Evolutionary conservation across 2,797 vertebrate species (phyloP).

Genomic region (Silurus lanzhouensis): DNA sequence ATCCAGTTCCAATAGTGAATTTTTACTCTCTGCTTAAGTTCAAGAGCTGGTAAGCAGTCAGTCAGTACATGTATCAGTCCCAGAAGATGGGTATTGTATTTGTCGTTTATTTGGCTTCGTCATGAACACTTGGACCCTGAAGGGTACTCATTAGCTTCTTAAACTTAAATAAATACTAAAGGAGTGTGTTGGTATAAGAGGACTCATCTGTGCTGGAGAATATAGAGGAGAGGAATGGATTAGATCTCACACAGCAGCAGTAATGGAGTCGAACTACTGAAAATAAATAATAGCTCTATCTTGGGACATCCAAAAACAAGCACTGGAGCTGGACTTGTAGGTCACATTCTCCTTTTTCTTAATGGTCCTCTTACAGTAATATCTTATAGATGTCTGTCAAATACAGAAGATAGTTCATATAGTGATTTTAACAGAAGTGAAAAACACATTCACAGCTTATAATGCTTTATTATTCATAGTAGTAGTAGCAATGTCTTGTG

Average conservation of each 20-base stretch:
- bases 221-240: constrained; percentile 6
- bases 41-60: not conserved
- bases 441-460: not conserved
- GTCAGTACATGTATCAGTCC: not conserved
- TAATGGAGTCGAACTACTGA: constrained; percentile 58
- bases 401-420: not conserved
- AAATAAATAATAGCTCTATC: constrained; percentile 61
- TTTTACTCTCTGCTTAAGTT: not conserved
- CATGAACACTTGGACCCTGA: constrained; percentile 16
- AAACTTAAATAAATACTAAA: constrained; percentile 17
- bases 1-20: not conserved
- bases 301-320: constrained; percentile 57
- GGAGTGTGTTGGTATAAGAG: constrained; percentile 49
- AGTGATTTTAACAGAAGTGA: not conserved
- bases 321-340: constrained; percentile 54
- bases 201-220: constrained; percentile 56
- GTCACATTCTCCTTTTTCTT: constrained; percentile 51
- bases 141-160: constrained; percentile 11
- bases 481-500: not conserved
- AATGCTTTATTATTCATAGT: not conserved
- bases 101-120: not conserved
- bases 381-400: constrained; percentile 25
- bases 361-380: constrained; percentile 21
- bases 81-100: not conserved
- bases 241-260: constrained; percentile 42